Percentiles rank a stretch among this genome's conserved stretches.
Conservation (phyloP, 1,140 invertebrate genomes). For the Lamellibrachia luymesi region DNA sequence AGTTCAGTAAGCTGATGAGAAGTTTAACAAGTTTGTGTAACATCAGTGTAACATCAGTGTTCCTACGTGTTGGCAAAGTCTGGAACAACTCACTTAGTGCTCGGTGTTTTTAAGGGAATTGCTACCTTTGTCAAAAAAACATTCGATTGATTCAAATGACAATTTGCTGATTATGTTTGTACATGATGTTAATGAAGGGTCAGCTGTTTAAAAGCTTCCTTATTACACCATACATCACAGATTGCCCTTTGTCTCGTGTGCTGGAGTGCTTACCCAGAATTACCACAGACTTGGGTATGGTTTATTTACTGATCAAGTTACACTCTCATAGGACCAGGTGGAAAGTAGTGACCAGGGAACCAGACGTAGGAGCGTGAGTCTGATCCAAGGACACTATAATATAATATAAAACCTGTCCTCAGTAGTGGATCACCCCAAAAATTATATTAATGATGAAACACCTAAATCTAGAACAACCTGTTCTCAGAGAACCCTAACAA, state of each 20-base stretch:
- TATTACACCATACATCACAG: not conserved
- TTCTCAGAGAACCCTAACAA: too few species aligned
- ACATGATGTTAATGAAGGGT: not conserved
- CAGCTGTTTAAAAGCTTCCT: not conserved
- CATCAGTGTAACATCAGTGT: not conserved
- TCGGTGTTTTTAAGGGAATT: not conserved
- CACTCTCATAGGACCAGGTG: not conserved
- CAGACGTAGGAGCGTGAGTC: too few species aligned
- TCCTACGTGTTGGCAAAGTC: not conserved
- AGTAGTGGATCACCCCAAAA: too few species aligned
- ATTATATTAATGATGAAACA: too few species aligned
- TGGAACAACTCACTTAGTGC: not conserved
- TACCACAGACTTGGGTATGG: not conserved
- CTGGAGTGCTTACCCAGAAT: not conserved
- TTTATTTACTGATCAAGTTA: not conserved
- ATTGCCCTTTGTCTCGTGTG: not conserved
- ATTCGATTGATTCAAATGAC: not conserved
- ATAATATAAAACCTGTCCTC: too few species aligned
- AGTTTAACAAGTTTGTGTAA: not conserved
- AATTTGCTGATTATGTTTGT: not conserved
- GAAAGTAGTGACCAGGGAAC: not conserved
- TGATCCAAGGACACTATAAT: too few species aligned
- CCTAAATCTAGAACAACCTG: too few species aligned
- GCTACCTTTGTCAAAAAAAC: not conserved
- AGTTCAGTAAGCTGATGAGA: not conserved